Conservation (phyloP, 2,888 invertebrate species). For the Julus scandinavius region DNA sequence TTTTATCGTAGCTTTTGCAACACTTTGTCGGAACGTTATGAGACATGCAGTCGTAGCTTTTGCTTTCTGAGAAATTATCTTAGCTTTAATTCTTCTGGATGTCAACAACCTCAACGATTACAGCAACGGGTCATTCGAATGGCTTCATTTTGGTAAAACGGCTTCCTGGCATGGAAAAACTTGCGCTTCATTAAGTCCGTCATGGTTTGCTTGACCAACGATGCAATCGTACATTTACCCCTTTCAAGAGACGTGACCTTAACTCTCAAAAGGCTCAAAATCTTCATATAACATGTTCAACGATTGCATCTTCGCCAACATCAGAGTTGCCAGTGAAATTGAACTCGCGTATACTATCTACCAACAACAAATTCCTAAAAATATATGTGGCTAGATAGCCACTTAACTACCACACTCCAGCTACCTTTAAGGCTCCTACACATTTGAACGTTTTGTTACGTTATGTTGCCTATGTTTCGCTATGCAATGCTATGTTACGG, state of each 20-base stretch:
- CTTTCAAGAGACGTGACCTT: background rate
- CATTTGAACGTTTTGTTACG: no score
- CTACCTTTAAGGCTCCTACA: no score
- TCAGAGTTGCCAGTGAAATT: background rate
- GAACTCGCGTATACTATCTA: no score
- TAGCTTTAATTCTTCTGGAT: constrained; percentile 3
- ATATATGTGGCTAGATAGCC: no score
- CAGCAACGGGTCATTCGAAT: background rate
- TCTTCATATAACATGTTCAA: background rate
- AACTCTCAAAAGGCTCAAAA: background rate
- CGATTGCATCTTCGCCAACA: background rate
- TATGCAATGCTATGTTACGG: no score
- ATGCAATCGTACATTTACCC: constrained; percentile 3
- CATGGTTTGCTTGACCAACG: constrained; percentile 17
- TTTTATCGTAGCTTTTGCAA: background rate
- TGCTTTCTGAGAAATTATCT: background rate
- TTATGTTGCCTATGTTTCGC: no score
- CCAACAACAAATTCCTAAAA: no score
- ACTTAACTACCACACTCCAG: no score
- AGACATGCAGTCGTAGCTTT: background rate
- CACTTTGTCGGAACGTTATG: background rate
- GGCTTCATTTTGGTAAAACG: background rate
- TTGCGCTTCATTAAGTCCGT: constrained; percentile 34
- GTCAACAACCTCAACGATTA: constrained; percentile 8
- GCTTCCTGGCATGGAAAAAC: background rate